phyloP scores from a whole-genome alignment of 2,888 invertebrate genomes.

The Scaeva pyrastri region DNA sequence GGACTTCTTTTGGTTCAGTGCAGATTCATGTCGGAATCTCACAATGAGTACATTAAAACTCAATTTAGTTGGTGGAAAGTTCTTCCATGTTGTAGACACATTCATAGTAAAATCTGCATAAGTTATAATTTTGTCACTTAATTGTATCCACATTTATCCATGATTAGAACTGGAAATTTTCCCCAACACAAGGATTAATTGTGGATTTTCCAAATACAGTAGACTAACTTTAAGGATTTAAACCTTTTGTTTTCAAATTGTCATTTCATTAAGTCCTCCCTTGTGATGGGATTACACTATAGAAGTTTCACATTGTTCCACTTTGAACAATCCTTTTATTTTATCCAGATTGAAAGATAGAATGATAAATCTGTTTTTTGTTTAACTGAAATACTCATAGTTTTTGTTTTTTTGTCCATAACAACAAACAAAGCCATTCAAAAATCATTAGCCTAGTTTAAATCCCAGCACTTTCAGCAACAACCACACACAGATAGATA shows the following conservation, averaged over 20 bases:
- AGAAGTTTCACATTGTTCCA: background rate
- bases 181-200: background rate
- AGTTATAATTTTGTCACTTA: too few relatives aligned
- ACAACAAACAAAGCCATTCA: background rate
- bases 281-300: background rate
- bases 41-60: background rate
- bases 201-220: background rate
- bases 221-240: background rate
- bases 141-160: background rate
- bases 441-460: slow-evolving; percentile 4
- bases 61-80: background rate
- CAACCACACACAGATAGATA: background rate
- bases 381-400: background rate
- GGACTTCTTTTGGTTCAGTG: too few relatives aligned
- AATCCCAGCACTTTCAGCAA: background rate
- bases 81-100: too few relatives aligned
- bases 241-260: background rate
- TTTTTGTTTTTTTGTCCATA: background rate
- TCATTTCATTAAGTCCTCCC: background rate
- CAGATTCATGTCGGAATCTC: background rate
- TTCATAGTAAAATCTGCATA: background rate
- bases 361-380: background rate
- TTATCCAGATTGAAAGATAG: background rate
- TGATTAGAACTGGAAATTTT: background rate
- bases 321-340: too few relatives aligned